Evolutionary conservation across 2,888 invertebrate genomes (phyloP).

Genomic region (Podabrus alpinus): DNA sequence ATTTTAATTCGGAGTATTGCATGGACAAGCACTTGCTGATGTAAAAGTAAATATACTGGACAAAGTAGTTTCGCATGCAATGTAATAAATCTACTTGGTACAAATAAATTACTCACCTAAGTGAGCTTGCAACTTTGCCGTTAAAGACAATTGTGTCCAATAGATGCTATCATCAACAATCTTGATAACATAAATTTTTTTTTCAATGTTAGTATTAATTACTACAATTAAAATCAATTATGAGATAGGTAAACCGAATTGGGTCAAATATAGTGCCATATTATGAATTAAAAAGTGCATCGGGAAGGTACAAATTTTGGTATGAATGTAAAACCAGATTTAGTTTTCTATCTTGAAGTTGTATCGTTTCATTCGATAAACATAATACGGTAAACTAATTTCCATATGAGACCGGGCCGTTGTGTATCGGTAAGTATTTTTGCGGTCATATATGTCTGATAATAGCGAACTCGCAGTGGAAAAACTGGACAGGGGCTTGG

Average conservation of each 20-base stretch:
- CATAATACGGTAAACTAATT: slow-evolving; percentile 37
- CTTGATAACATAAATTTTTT: neutral
- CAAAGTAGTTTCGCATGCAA: slow-evolving; percentile 22
- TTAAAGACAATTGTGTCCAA: slow-evolving; percentile 25
- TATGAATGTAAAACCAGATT: slow-evolving; percentile 2
- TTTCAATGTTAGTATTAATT: neutral
- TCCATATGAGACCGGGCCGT: slow-evolving; percentile 37
- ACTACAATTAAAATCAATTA: neutral
- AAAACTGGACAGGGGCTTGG: slow-evolving; percentile 32
- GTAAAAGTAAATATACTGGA: slow-evolving; percentile 24
- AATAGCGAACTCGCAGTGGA: slow-evolving; percentile 32
- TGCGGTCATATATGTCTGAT: slow-evolving; percentile 38
- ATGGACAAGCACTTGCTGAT: slow-evolving; percentile 5
- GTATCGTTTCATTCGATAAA: slow-evolving; percentile 17
- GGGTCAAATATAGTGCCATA: neutral
- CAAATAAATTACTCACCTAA: slow-evolving; percentile 30
- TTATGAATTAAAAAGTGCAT: neutral
- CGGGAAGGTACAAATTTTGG: neutral
- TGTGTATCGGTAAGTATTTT: slow-evolving; percentile 37
- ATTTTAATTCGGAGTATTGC: slow-evolving; percentile 19
- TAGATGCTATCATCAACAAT: slow-evolving; percentile 11
- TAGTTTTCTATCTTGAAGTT: slow-evolving; percentile 18
- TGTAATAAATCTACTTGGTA: slow-evolving; percentile 26
- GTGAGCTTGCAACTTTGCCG: slow-evolving; percentile 27
- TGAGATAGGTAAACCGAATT: neutral